Evolutionary conservation across 1,140 invertebrate species (phyloP).

Genomic region (Lamellibrachia luymesi): DNA sequence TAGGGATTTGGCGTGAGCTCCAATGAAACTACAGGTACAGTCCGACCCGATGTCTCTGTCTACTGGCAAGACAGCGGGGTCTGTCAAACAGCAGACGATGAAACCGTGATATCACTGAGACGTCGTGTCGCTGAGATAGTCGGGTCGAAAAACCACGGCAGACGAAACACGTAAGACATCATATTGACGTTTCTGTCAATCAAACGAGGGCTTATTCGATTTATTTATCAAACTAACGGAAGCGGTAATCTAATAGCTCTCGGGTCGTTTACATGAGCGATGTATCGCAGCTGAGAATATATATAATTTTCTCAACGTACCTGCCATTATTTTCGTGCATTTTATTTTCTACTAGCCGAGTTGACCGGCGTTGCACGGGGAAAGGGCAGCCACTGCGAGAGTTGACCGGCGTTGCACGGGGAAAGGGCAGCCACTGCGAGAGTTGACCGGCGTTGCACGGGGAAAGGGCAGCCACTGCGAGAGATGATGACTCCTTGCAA

Average conservation of each 20-base stretch:
- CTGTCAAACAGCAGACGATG: not conserved
- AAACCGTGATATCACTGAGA: not conserved
- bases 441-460: too few relatives aligned
- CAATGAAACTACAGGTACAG: not conserved
- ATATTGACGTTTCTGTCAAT: not conserved
- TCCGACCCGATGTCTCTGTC: too few relatives aligned
- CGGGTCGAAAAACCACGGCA: not conserved
- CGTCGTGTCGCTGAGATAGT: too few relatives aligned
- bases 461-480: too few relatives aligned
- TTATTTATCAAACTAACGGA: not conserved
- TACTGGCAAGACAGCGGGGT: not conserved
- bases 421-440: too few relatives aligned
- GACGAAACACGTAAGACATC: not conserved
- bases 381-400: too few relatives aligned
- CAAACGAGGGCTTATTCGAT: not conserved
- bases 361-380: too few relatives aligned
- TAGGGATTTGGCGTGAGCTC: not conserved
- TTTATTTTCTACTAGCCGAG: too few relatives aligned
- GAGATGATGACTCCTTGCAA: too few relatives aligned
- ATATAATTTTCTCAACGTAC: not conserved
- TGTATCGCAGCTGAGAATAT: not conserved
- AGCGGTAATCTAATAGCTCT: not conserved
- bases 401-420: too few relatives aligned
- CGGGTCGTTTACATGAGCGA: not conserved
- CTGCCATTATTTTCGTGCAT: not conserved